Evolutionary conservation across 2,888 invertebrate genomes (phyloP), one percentile per base, ranked within the genome.

Genomic region (Drosophila kokeensis): DNA sequence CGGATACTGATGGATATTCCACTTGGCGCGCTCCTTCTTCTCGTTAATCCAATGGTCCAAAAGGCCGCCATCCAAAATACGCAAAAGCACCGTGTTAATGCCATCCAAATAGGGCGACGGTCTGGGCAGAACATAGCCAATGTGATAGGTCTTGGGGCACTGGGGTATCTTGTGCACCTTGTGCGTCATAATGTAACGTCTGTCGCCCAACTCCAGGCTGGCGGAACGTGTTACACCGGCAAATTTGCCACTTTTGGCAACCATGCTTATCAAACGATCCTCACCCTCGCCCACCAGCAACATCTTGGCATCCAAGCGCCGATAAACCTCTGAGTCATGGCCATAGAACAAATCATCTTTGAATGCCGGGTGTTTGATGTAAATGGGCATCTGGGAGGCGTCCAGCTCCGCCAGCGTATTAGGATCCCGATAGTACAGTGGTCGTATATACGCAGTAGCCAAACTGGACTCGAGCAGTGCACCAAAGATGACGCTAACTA

Each of bases 381-480:
- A 90, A 60, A 94, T 92, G 21, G 82, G 82, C 15, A 91, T 69
- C 15, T 91, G 84, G 0, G 91, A 82, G 0, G 89, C 79, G n/a
- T 92, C 92, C 50, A 94, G 72, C 42, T 93, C 92, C 10, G 88
- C 73, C 40, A 94, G 69, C 0, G 92, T 93, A 48, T 92, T 92
- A 11, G 92, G 91, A 76, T 94, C 93, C 1, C 90, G 90, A 58
- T 93, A 93, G 78, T 92, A 93, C 5, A 92, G 74, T 1, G 93
- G 93, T 6, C 89, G 90, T 50, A 93, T 93, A 60, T 93, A 92
- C 0, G 92, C 92, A 0, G 93, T 93, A 5, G 93, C 93, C 57
- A 94, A 81, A 36, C 92, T 92, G 7, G 93, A 93, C 75, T 94
- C 94, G 52, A 94, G 91, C 15, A 93, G 62, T 0, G 93, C 92